phyloP scores from a whole-genome alignment of 2,888 invertebrate genomes.

The Polyommatus icarus region DNA sequence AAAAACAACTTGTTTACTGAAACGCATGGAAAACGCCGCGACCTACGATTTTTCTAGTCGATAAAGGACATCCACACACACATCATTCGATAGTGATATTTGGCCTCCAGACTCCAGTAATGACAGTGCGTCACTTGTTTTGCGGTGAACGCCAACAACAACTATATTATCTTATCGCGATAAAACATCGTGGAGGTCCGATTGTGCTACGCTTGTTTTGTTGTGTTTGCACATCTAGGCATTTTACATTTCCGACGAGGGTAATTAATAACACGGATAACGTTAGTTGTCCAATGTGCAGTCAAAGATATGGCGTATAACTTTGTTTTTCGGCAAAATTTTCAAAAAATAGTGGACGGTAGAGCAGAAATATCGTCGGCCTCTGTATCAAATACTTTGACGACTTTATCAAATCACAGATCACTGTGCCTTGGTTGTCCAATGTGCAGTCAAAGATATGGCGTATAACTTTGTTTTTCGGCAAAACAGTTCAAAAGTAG shows the following conservation, averaged over 20 bases:
- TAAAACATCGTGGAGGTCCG: not conserved
- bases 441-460: not conserved
- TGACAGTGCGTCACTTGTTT: slow-evolving; percentile 12
- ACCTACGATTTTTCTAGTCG: not conserved
- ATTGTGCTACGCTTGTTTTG: slow-evolving; percentile 10
- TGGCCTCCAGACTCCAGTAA: not conserved
- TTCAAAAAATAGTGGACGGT: no score
- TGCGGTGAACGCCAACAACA: not conserved
- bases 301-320: not conserved
- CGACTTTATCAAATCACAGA: no score
- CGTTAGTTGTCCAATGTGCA: not conserved
- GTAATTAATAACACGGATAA: not conserved
- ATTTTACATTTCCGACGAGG: not conserved
- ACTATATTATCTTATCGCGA: slow-evolving; percentile 26
- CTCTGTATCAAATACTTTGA: no score
- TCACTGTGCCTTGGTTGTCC: not conserved
- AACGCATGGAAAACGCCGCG: not conserved
- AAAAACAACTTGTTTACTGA: slow-evolving; percentile 2
- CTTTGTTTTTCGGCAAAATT: not conserved
- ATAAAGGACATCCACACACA: not conserved
- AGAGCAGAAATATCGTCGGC: no score
- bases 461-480: not conserved
- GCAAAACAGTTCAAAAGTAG: not conserved
- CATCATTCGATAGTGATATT: not conserved
- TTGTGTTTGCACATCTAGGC: not conserved